Evolutionary conservation across 2,888 invertebrate genomes (phyloP).

Genomic region (Gonocerus acuteangulatus): DNA sequence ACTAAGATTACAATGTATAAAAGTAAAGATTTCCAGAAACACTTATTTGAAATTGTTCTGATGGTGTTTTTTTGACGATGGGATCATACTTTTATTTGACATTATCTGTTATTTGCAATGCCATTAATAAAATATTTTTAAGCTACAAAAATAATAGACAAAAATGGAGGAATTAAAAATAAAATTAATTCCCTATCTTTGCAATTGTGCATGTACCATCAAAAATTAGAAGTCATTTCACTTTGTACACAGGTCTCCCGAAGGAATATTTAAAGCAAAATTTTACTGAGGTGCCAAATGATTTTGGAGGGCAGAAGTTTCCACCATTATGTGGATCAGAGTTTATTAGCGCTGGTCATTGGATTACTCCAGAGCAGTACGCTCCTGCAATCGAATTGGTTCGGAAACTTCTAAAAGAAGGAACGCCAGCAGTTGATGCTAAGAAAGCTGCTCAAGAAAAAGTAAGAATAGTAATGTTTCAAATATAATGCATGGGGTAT

Average conservation of each 20-base stretch:
- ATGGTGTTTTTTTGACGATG: too few relatives aligned
- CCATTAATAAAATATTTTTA: too few relatives aligned
- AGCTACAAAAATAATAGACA: too few relatives aligned
- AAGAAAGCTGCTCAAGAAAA: constrained; percentile 18
- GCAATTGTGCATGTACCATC: too few relatives aligned
- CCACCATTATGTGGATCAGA: constrained; percentile 53
- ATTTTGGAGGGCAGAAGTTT: constrained; percentile 5
- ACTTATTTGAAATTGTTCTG: too few relatives aligned
- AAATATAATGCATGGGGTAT: neutral
- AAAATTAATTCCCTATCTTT: too few relatives aligned
- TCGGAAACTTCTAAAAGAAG: neutral
- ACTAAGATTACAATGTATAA: too few relatives aligned
- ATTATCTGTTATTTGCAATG: too few relatives aligned
- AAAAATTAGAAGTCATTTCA: too few relatives aligned
- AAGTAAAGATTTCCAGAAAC: too few relatives aligned
- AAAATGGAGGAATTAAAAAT: too few relatives aligned
- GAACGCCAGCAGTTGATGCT: neutral
- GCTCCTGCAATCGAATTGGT: constrained; percentile 38
- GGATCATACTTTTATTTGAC: too few relatives aligned
- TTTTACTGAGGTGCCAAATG: constrained; percentile 9
- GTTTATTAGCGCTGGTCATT: constrained; percentile 54
- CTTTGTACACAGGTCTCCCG: constrained; percentile 20
- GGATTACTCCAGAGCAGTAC: constrained; percentile 51
- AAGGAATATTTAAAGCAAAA: constrained; percentile 18
- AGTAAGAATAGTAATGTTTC: constrained; percentile 22